Percentiles rank a stretch among this genome's conserved stretches.
These are phyloP conservation scores for Cryptomyrus ogoouensis DNA, from an alignment of 2,113 vertebrate species.

Conservation along the genomic window DNA sequence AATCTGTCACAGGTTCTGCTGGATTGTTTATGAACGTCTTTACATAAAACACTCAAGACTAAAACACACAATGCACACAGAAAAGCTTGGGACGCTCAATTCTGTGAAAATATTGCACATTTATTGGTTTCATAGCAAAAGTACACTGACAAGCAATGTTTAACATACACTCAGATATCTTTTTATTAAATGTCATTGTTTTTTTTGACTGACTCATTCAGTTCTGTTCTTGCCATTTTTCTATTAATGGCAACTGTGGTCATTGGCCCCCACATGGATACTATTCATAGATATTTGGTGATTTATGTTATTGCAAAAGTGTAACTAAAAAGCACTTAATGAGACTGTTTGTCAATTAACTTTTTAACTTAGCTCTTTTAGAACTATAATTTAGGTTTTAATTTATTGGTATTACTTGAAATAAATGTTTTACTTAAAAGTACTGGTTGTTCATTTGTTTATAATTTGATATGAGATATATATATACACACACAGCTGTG, in stretches of 20 bases:
- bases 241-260: neutral
- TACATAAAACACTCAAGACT: neutral
- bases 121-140: neutral
- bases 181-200: neutral
- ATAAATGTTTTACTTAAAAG: too few relatives aligned
- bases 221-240: neutral
- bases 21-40: neutral
- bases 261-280: neutral
- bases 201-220: neutral
- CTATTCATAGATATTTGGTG: neutral
- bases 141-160: neutral
- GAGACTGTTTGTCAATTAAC: neutral
- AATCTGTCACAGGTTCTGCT: neutral
- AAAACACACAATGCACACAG: neutral
- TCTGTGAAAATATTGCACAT: neutral
- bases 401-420: too few relatives aligned
- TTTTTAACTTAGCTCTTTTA: too few relatives aligned
- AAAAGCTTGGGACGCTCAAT: neutral
- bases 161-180: neutral
- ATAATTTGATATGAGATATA: too few relatives aligned
- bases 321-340: neutral
- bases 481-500: too few relatives aligned
- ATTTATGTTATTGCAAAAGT: neutral
- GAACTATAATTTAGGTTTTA: too few relatives aligned
- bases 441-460: too few relatives aligned